Evolutionary conservation across 2,888 invertebrate genomes (phyloP).

Genomic region (Xanthia togata): DNA sequence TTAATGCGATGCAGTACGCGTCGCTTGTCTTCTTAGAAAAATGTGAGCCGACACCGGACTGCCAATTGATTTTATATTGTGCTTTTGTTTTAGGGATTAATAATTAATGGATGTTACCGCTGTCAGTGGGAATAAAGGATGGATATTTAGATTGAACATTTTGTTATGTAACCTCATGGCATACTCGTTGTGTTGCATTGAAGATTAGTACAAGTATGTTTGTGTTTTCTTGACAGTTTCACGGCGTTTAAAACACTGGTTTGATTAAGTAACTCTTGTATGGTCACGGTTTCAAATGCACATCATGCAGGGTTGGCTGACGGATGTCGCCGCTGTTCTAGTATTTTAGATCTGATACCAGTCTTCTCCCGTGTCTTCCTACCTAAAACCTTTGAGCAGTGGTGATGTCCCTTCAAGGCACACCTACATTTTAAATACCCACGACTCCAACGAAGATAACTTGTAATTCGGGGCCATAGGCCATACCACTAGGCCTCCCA

Average conservation of each 20-base stretch:
- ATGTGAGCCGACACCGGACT: constrained; percentile 49
- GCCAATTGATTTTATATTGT: constrained; percentile 56
- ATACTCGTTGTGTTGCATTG: background rate
- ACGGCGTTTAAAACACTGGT: background rate
- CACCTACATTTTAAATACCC: background rate
- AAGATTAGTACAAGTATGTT: background rate
- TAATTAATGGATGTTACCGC: constrained; percentile 13
- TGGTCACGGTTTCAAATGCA: background rate
- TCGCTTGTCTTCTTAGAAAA: constrained; percentile 60
- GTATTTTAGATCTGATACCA: background rate
- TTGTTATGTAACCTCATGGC: background rate
- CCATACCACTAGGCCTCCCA: constrained; percentile 17
- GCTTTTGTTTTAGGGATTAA: constrained; percentile 18
- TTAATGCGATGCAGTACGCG: constrained; percentile 57
- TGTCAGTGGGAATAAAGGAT: background rate
- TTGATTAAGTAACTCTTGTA: background rate
- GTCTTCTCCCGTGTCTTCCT: background rate
- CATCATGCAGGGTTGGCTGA: no score
- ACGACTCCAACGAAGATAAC: background rate
- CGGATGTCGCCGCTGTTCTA: background rate
- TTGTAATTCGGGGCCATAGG: background rate
- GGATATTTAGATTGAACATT: background rate
- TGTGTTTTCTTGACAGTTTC: background rate
- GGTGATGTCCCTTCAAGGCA: background rate
- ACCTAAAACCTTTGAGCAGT: background rate